These are phyloP conservation scores for Anthophora plumipes DNA, from an alignment of 2,888 invertebrate genomes.

Conservation along the genomic window DNA sequence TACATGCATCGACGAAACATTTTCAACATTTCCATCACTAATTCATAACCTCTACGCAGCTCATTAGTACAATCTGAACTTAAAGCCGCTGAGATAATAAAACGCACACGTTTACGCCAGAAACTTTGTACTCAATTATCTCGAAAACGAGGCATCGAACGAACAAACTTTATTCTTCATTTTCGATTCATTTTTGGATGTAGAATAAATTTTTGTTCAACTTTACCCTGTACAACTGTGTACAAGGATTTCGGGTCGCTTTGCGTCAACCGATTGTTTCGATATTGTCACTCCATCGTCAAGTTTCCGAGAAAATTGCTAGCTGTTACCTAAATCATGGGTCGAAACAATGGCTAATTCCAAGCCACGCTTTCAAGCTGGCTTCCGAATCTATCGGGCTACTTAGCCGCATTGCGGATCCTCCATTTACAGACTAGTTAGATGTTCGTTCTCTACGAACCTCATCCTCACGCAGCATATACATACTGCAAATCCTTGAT, in stretches of 20 bases:
- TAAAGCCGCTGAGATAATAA: too few species aligned
- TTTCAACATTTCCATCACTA: too few species aligned
- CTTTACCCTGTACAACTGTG: neutral
- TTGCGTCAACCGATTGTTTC: conserved; percentile 42
- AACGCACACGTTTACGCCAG: too few species aligned
- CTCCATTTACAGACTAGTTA: conserved; percentile 64
- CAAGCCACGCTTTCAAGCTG: conserved; percentile 66
- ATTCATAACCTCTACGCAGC: too few species aligned
- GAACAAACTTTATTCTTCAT: too few species aligned
- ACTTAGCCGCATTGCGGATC: conserved; percentile 82
- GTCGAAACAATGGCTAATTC: conserved; percentile 69
- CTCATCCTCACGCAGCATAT: conserved; percentile 45
- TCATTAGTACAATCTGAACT: too few species aligned
- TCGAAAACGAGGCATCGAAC: too few species aligned
- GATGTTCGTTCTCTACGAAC: conserved; percentile 35
- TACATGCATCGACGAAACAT: too few species aligned
- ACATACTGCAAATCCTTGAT: conserved; percentile 74
- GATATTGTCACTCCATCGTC: conserved; percentile 46
- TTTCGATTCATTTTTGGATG: too few species aligned
- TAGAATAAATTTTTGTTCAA: too few species aligned
- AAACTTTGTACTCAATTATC: too few species aligned
- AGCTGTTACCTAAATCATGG: conserved; percentile 77
- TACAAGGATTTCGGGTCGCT: conserved; percentile 23
- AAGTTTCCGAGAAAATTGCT: conserved; percentile 74
- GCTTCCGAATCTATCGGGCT: conserved; percentile 77